Evolutionary conservation across 2,797 vertebrate species (phyloP), one percentile per base, ranked within the genome.

Genomic region (Pelodytes ibericus): DNA sequence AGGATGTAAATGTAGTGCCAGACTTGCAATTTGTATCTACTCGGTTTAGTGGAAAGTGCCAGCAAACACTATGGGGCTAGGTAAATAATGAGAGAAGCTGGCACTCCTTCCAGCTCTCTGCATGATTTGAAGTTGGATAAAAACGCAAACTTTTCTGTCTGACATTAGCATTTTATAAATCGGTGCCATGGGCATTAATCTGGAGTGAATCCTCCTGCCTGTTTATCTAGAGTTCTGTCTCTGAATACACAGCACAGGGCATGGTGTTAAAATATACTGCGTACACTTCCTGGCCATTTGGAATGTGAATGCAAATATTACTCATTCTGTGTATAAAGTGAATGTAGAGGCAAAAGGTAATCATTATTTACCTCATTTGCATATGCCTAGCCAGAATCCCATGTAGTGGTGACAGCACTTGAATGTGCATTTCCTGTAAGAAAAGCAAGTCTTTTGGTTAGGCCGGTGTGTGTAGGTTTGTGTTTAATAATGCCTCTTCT

Each of bases 91-190:
- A 18, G 39, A 59, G 26, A 26, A 7, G 60, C 31, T 69, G 31
- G 33, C 44, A 26, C 41, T 26, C 24, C 39, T 56, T 53, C 53
- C 25, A n/a, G 11, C 44, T 62, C 30, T 56, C 44, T 69, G 20
- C 13, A 4, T 20, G 57, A 56, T 51, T 70, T 36, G 10, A 69
- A 68, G 49, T 33, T 30, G 63, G 57, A 64, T 44, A 24, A 47
- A 51, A 75, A 47, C 39, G 16, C 22, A 36, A 39, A 15, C 53
- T 6, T 62, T 62, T 39, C n/a, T 62, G 30, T 39, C 25, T 62
- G 51, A 30, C 65, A 4, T n/a, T 51, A 49, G 16, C 57, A 49
- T 67, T 69, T 70, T 57, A 11, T 60, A 69, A 68, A 75, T 31
- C 18, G 1, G 30, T 26, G 20, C 24, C 57, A 22, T 39, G 60